Base-by-base conservation (phyloP, 2,113 vertebrate species). In the Proterorhinus semilunaris region DNA sequence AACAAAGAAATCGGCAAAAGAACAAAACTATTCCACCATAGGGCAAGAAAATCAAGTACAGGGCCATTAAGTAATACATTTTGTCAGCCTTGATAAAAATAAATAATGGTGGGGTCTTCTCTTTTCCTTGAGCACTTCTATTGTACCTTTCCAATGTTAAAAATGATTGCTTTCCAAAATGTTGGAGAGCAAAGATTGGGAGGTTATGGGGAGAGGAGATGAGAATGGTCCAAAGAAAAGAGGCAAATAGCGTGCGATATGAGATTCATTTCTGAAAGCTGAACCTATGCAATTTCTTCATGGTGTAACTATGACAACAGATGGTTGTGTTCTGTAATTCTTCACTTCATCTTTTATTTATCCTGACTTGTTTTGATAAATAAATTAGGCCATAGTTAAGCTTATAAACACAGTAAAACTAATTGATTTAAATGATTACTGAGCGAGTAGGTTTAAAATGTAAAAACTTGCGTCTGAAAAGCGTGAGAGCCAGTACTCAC, bases 261-360 rank as follows among this genome's bases (percentile, higher is more conserved):
- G 62, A 45, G 79, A 68, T 76, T 76, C 71, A 83, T 84, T 58
- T 62, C 82, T 69, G 69, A 83, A 74, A 76, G 76, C 72, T 1
- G 1, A 57, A 69, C 69, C 5, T 15, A 13, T 50, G 10, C 71
- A 75, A 81, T 83, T 78, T 84, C 65, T 66, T 3, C 0, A 59
- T 68, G 57, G 71, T 66, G 55, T 64, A 75, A 66, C 62, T 73
- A 13, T 74, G 65, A 75, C 66, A 64, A 82, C 52, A 8, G 66
- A 49, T 66, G 69, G 55, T 55, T 72, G 65, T 52, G 6, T 49
- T 13, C n/a, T 44, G 65, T 44, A 59, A 53, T 47, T 61, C 12
- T 45, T 53, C 62, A 67, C 48, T 48, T 50, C 63, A 51, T 59
- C 36, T 69, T 72, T 50, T 73, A 71, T 68, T 69, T 71, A 71